These are phyloP conservation scores for Episyrphus balteatus DNA, from an alignment of 1,140 invertebrate genomes.

Conservation along the genomic window DNA sequence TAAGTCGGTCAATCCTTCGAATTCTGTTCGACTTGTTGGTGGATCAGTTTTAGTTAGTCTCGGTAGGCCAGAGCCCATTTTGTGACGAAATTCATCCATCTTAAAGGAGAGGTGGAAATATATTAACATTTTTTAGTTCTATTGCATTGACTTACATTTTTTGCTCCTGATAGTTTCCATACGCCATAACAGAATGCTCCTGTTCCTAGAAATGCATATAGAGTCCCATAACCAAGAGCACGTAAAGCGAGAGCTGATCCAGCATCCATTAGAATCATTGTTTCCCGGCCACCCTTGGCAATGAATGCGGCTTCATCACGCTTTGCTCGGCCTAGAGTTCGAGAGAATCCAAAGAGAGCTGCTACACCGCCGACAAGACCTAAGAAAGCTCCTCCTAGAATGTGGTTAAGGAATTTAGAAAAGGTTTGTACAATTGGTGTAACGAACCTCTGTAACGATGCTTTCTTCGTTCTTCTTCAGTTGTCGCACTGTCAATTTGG, in stretches of 20 bases:
- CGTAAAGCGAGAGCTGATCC: constrained; percentile 66
- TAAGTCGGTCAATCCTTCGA: constrained; percentile 68
- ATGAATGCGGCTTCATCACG: constrained; percentile 71
- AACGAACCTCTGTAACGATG: too few relatives aligned
- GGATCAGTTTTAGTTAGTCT: constrained; percentile 68
- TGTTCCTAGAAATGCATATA: constrained; percentile 75
- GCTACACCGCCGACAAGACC: constrained; percentile 66
- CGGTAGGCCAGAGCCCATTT: constrained; percentile 61
- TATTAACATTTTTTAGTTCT: neutral
- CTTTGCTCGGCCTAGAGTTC: constrained; percentile 62
- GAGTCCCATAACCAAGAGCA: constrained; percentile 75
- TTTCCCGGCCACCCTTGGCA: constrained; percentile 56
- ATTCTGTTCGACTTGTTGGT: constrained; percentile 74
- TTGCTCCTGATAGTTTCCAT: constrained; percentile 81
- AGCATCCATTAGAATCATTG: constrained; percentile 56
- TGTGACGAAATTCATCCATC: constrained; percentile 59
- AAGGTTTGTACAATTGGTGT: too few relatives aligned
- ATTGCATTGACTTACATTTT: constrained; percentile 45
- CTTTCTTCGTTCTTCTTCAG: too few relatives aligned
- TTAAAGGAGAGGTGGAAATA: constrained; percentile 29
- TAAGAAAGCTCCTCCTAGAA: constrained; percentile 61
- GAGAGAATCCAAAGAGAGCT: constrained; percentile 67
- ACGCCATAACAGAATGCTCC: constrained; percentile 68
- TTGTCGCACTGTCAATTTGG: too few relatives aligned
- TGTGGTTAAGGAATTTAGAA: too few relatives aligned